These are phyloP conservation scores for Gymnosoma rotundatum DNA, from an alignment of 2,888 invertebrate genomes.

Conservation along the genomic window DNA sequence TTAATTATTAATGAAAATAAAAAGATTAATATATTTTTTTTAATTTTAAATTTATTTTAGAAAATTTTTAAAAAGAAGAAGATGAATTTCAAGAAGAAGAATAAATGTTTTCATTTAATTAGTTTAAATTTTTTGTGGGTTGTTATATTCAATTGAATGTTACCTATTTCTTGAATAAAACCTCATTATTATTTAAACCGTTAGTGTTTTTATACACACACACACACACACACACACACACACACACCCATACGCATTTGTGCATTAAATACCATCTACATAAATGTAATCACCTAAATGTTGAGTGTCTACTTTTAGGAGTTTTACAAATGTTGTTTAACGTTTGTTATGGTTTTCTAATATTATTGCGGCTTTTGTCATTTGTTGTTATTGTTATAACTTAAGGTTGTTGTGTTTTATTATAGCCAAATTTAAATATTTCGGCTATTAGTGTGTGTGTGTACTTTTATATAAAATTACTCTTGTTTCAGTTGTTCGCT, in stretches of 20 bases:
- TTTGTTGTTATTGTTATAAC: constrained; percentile 6
- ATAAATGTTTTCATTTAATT: too few species aligned
- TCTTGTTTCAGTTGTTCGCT: constrained; percentile 44
- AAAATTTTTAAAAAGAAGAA: too few species aligned
- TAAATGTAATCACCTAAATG: constrained; percentile 59
- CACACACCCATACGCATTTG: neutral
- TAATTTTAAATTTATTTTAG: too few species aligned
- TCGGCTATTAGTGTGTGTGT: neutral
- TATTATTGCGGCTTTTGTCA: constrained; percentile 31
- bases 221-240: neutral
- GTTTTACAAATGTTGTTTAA: constrained; percentile 58
- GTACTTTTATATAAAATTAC: constrained; percentile 12
- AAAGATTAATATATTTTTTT: too few species aligned
- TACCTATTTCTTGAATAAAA: too few species aligned
- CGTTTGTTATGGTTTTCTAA: constrained; percentile 16
- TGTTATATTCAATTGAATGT: too few species aligned
- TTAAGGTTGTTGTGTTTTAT: neutral
- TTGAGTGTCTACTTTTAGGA: constrained; percentile 67
- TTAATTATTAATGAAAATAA: too few species aligned
- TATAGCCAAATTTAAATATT: constrained; percentile 40
- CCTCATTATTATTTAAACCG: too few species aligned
- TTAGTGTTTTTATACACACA: neutral
- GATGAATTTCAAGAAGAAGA: too few species aligned
- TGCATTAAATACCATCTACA: neutral
- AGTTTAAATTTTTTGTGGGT: too few species aligned